Conservation (phyloP, 2,888 invertebrate genomes). For the Sabellastarte sp. region DNA sequence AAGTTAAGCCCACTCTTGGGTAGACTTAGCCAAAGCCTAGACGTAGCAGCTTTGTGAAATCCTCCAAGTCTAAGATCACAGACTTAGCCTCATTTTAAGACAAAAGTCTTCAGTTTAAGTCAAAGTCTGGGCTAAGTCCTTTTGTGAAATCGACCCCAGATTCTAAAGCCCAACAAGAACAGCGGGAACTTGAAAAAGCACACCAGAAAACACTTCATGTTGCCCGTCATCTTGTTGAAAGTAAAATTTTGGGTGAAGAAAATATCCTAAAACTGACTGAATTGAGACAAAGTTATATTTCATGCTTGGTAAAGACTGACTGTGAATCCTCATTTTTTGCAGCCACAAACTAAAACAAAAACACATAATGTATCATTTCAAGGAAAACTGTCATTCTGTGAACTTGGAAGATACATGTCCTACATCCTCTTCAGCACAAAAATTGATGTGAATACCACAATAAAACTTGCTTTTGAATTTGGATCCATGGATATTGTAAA, state of each 20-base stretch:
- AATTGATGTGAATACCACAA: background rate
- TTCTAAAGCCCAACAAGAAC: background rate
- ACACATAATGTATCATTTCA: background rate
- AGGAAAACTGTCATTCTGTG: constrained; percentile 3
- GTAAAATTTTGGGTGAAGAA: background rate
- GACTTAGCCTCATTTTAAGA: too few species aligned
- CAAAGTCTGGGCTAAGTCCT: too few species aligned
- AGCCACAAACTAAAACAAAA: constrained; percentile 1
- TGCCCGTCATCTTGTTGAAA: background rate
- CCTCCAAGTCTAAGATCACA: too few species aligned
- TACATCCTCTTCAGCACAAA: constrained; percentile 1
- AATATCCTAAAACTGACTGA: constrained; percentile 1
- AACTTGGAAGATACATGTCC: background rate
- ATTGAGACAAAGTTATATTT: constrained; percentile 1
- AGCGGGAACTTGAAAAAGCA: background rate
- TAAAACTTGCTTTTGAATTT: background rate
- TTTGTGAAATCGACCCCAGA: background rate
- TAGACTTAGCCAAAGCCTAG: too few species aligned
- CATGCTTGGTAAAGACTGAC: background rate
- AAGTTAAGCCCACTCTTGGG: too few species aligned
- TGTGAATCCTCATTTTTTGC: background rate
- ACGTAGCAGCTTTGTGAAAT: too few species aligned
- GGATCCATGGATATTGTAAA: background rate
- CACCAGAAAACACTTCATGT: background rate
- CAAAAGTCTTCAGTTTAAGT: too few species aligned